Base-by-base conservation (phyloP, 2,797 vertebrate genomes). In the Microcaecilia unicolor region DNA sequence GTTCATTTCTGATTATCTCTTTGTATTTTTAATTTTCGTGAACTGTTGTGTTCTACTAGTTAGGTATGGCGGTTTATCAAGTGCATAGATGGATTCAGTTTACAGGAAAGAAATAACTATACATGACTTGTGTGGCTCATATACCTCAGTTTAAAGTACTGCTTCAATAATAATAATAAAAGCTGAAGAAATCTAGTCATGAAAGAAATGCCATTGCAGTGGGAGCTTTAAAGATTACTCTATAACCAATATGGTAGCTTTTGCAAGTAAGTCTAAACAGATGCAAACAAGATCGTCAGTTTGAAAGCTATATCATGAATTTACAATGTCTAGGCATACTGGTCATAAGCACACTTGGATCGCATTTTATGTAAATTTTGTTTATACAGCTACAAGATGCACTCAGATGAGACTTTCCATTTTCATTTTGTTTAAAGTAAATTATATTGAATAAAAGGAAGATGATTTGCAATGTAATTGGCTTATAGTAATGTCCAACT, bases 361-460 rank as follows among this genome's bases (percentile, higher is more conserved):
- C 34, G 45, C 40, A 52, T 55, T 61, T 51, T 20, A 48, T 64
- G 54, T 58, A 65, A 59, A 64, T 71, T 58, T 65, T 71, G 50
- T 64, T 71, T 62, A 39, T 51, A 15, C 34, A 35, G 39, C 36
- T 54, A 51, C 48, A 46, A 48, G 43, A 21, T 31, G 49, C 50
- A 49, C 46, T 64, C 51, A 47, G 46, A 55, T 51, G 53, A 63
- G 68, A 65, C 49, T 39, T 35, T 29, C 28, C 38, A 43, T 65
- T 64, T 59, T 64, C 53, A 48, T 53, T 19, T 43, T 60, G 31
- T 65, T 61, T 57, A 44, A 41, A 61, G 48, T 54, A 57, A 76
- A 67, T 58, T 61, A 37, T 34, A 15, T 24, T 28, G 46, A 52
- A 46, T 44, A 39, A 34, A 44, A 44, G 51, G 28, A 28, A 47